Conservation (phyloP, 35 echinoderm and acorn worm genomes). For the Nesometra sesokonis region DNA sequence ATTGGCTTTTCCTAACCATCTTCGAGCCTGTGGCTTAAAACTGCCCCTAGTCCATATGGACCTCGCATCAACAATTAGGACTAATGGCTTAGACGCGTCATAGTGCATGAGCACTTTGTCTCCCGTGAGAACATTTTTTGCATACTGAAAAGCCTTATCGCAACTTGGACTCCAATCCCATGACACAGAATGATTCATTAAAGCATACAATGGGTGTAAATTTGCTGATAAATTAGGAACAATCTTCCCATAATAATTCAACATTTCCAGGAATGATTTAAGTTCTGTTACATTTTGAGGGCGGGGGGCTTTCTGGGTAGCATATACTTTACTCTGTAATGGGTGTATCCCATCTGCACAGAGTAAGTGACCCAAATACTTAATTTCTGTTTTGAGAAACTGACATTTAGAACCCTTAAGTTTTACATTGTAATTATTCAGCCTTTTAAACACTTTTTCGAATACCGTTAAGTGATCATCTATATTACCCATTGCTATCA, state of each 20-base stretch:
- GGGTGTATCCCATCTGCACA: not conserved
- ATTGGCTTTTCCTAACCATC: slow-evolving; percentile 40
- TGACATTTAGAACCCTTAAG: slow-evolving; percentile 4
- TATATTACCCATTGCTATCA: not conserved
- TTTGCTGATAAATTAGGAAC: slow-evolving; percentile 8
- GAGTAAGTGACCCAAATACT: not conserved
- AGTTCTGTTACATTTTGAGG: too few species aligned
- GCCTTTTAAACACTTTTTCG: not conserved
- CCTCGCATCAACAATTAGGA: slow-evolving; percentile 42
- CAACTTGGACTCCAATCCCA: too few species aligned
- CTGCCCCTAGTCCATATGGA: slow-evolving; percentile 43
- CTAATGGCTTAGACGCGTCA: slow-evolving; percentile 24
- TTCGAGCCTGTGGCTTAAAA: too few species aligned
- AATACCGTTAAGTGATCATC: not conserved
- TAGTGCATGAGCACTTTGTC: too few species aligned
- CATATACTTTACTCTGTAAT: not conserved
- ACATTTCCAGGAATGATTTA: not conserved
- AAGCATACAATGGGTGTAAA: not conserved
- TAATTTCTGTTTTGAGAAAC: not conserved
- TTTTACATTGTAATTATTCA: slow-evolving; percentile 4
- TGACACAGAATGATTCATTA: not conserved
- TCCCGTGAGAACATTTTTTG: not conserved
- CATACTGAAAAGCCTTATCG: slow-evolving; percentile 9
- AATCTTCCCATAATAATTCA: not conserved
- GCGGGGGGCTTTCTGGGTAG: not conserved